Evolutionary conservation across 2,113 vertebrate species (phyloP).

Genomic region (Eclectus roratus): DNA sequence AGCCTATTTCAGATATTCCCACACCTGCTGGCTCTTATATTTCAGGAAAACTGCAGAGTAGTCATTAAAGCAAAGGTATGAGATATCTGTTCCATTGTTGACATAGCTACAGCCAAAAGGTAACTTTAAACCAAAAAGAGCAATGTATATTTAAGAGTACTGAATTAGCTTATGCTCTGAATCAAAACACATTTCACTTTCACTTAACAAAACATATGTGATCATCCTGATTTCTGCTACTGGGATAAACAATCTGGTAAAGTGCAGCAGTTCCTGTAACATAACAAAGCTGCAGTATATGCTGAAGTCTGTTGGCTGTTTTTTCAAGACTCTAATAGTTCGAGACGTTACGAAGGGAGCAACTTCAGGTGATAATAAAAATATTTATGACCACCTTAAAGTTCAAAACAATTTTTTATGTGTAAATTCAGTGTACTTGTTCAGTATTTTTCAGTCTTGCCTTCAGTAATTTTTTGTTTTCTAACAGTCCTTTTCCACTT

Average conservation of each 20-base stretch:
- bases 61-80: not conserved
- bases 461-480: not conserved
- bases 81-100: fast-evolving
- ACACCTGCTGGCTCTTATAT: not conserved
- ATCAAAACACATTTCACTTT: not conserved
- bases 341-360: not conserved
- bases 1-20: fast-evolving
- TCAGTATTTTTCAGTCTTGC: not conserved
- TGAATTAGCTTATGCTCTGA: not conserved
- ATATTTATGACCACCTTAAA: not conserved
- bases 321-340: not conserved
- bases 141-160: fast-evolving
- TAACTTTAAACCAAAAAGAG: not conserved
- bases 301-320: not conserved
- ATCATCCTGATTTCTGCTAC: not conserved
- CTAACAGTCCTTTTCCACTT: not conserved
- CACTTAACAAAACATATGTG: not conserved
- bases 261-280: not conserved
- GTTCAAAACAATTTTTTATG: not conserved
- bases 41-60: fast-evolving
- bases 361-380: not conserved
- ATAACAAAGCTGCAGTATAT: not conserved
- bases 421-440: not conserved
- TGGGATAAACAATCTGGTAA: not conserved
- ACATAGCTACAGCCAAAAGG: not conserved